phyloP scores from a whole-genome alignment of 2,113 vertebrate genomes.

The Sciurus niger region DNA sequence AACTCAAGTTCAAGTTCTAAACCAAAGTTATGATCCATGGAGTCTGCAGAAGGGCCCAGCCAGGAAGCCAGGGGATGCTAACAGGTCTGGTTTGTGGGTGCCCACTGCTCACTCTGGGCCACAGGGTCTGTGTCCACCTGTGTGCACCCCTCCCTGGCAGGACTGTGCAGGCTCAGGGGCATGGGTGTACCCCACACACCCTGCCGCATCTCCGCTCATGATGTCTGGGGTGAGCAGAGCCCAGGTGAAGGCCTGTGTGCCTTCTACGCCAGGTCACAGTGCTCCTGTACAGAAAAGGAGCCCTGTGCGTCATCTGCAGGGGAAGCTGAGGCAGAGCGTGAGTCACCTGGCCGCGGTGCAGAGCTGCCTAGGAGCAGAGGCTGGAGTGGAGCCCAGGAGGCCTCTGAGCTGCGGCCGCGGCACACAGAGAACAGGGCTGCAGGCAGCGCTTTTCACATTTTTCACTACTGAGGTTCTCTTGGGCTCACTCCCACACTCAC shows the following conservation, averaged over 20 bases:
- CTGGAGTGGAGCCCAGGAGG: fast-evolving
- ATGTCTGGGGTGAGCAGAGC: fast-evolving
- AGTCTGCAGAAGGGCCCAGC: neutral
- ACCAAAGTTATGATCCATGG: too few relatives aligned
- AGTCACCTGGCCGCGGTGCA: neutral
- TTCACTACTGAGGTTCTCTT: neutral
- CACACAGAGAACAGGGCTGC: fast-evolving
- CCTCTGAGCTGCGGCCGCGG: neutral
- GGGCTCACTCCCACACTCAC: neutral
- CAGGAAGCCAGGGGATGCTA: neutral
- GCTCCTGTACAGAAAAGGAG: too few relatives aligned
- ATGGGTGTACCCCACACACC: neutral
- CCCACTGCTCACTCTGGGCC: too few relatives aligned
- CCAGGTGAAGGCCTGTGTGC: neutral
- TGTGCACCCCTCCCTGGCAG: neutral
- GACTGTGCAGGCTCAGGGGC: too few relatives aligned
- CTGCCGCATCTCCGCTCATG: fast-evolving
- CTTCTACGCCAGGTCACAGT: fast-evolving
- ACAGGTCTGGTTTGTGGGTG: neutral
- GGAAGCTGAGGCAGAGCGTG: neutral
- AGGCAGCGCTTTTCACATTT: fast-evolving
- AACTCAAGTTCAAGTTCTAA: neutral
- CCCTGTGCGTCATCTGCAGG: neutral
- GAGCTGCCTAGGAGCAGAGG: neutral
- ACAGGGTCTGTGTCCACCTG: neutral